Evolutionary conservation across 2,113 vertebrate genomes (phyloP), one percentile per base, ranked within the genome.

Genomic region (Apteryx mantelli): DNA sequence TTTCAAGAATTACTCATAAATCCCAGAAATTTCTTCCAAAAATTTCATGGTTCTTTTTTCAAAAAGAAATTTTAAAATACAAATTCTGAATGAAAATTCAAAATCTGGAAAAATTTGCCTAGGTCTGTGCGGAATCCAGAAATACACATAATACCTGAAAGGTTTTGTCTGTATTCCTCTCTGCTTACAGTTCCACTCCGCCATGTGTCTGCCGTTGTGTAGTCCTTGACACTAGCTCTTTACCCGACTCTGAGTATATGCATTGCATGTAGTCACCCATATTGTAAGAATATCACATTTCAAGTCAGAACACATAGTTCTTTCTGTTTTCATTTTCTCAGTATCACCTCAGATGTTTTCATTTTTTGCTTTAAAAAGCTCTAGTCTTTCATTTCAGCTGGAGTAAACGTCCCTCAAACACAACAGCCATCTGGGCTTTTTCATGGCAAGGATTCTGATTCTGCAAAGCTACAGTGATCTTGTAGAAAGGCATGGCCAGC

Each of bases 101-200:
- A 28, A 64, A 6, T 40, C 30, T n/a, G 6, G 21, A 44, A 73
- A 12, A 18, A 69, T 28, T 64, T 73, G 12, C 3, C n/a, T n/a
- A 56, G 5, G 2, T 88, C 42, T 69, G 17, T n/a, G 14, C 32
- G 65, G 71, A 65, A 88, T 60, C 5, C 19, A 53, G 44, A 22
- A 25, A 7, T 0, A 0, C 9, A 1, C 42, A 4, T 46, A 30
- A 78, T 36, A 64, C 9, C 52, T 24, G 65, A 55, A 85, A 36
- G 16, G 5, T 34, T 90, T 81, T 70, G 4, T 7, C 11, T 68
- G 22, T 26, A 28, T 70, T 32, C 4, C 13, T 34, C 34, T 28
- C 36, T 30, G 22, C 15, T 55, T 73, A 10, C 32, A 34, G 26
- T 10, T 56, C 88, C 11, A 10, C 8, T 6, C 16, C 64, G 32